Conservation (phyloP, 30 jellyfish, hydroid and myxozoan species). For the Hydractinia echinata region DNA sequence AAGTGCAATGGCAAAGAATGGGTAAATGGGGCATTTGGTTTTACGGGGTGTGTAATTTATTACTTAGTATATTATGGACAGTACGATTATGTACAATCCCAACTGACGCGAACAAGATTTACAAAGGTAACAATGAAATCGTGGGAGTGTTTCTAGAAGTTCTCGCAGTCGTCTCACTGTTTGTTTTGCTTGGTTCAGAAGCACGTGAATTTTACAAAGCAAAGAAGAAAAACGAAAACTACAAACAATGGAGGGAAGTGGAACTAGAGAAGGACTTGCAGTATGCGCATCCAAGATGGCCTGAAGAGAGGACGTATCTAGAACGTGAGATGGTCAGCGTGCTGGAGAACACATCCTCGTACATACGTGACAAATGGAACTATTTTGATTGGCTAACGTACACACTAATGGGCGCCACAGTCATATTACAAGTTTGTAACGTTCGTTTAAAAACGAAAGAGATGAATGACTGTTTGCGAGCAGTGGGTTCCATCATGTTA, state of each 20-base stretch:
- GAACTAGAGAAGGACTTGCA: conserved; percentile 63
- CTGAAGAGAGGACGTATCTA: conserved; percentile 82
- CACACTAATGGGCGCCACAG: conserved; percentile 40
- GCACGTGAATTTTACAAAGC: conserved; percentile 53
- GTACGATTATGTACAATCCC: conserved; percentile 64
- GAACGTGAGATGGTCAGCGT: conserved; percentile 73
- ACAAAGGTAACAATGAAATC: conserved; percentile 26
- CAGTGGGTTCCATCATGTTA: conserved; percentile 63
- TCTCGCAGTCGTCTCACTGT: conserved; percentile 23
- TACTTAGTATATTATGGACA: conserved; percentile 72
- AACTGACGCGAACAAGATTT: conserved; percentile 5
- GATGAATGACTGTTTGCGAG: conserved; percentile 47
- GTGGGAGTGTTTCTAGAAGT: conserved; percentile 47
- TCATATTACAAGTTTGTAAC: conserved; percentile 47
- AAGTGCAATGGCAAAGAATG: conserved; percentile 74
- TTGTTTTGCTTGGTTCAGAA: conserved; percentile 49
- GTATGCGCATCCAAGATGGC: conserved; percentile 93
- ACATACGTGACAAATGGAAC: conserved; percentile 88
- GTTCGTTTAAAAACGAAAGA: conserved; percentile 25
- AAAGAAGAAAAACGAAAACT: conserved; percentile 37
- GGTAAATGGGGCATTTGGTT: conserved; percentile 62
- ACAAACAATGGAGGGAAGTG: conserved; percentile 69
- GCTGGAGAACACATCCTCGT: conserved; percentile 27
- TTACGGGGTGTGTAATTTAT: conserved; percentile 36
- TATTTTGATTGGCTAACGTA: conserved; percentile 74